These are phyloP conservation scores for Ophion obscuratus DNA, from an alignment of 2,888 invertebrate genomes.

Conservation along the genomic window DNA sequence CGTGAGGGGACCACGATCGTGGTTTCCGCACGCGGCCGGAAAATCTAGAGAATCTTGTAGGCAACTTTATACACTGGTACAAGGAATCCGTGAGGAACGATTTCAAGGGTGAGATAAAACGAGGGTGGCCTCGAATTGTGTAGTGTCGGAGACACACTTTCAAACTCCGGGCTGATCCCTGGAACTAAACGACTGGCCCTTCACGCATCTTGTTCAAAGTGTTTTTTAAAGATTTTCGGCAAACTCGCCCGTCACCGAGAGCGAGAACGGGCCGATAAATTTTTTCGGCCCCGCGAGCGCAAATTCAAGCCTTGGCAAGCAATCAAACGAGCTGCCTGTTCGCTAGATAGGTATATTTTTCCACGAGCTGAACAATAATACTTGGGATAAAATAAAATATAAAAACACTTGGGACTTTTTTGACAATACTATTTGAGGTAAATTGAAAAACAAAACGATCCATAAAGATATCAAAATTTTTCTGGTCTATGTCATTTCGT, in stretches of 20 bases:
- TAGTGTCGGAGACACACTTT: constrained; percentile 41
- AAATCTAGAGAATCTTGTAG: constrained; percentile 69
- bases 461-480: too few species aligned
- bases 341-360: too few species aligned
- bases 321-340: neutral
- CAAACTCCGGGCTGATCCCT: constrained; percentile 9
- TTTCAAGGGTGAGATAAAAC: constrained; percentile 67
- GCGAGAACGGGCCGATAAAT: neutral
- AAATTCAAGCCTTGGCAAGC: neutral
- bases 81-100: constrained; percentile 66
- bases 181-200: constrained; percentile 7
- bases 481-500: too few species aligned
- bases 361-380: too few species aligned
- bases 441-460: too few species aligned
- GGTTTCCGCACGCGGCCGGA: constrained; percentile 69
- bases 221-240: neutral
- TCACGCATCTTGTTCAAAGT: neutral
- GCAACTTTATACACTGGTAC: constrained; percentile 55
- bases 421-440: too few species aligned
- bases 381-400: too few species aligned
- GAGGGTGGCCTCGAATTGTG: constrained; percentile 41
- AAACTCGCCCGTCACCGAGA: neutral
- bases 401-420: too few species aligned
- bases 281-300: neutral
- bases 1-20: constrained; percentile 64